Evolutionary conservation across 2,113 vertebrate genomes (phyloP).

Genomic region (Dendrocopos noguchii): DNA sequence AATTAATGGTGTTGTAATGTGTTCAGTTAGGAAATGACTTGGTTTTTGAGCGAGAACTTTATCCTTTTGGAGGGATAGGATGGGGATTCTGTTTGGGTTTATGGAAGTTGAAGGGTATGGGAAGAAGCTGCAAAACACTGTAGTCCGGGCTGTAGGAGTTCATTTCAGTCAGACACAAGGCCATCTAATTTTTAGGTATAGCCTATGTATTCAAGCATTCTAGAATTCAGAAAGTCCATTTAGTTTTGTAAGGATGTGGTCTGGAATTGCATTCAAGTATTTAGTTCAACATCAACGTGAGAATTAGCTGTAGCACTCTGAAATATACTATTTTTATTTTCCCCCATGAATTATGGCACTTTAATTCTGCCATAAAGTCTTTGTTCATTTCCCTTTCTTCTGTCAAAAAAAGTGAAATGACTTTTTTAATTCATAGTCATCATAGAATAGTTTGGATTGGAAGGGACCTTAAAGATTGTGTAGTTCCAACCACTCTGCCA

Average conservation of each 20-base stretch:
- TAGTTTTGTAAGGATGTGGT: background rate
- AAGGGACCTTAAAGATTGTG: too few species aligned
- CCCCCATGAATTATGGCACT: background rate
- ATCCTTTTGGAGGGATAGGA: background rate
- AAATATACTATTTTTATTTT: background rate
- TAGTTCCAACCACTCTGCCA: too few species aligned
- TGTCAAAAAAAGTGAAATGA: background rate
- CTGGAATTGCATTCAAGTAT: background rate
- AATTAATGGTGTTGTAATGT: background rate
- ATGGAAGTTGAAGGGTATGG: background rate
- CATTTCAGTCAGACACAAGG: background rate
- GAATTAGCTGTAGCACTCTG: background rate
- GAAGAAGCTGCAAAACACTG: background rate
- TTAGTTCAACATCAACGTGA: background rate
- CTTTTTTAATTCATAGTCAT: background rate
- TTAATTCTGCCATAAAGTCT: background rate
- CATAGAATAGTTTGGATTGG: too few species aligned
- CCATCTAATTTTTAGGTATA: background rate
- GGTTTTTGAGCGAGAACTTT: background rate
- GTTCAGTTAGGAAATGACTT: background rate
- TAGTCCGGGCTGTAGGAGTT: background rate
- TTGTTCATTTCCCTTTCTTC: background rate
- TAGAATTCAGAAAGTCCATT: background rate
- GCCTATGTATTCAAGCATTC: rapidly evolving
- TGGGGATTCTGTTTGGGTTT: background rate